Percentiles rank a stretch among this genome's conserved stretches.
These are phyloP conservation scores for Sebastes vulpes DNA, from an alignment of 2,797 vertebrate genomes.

Conservation along the genomic window DNA sequence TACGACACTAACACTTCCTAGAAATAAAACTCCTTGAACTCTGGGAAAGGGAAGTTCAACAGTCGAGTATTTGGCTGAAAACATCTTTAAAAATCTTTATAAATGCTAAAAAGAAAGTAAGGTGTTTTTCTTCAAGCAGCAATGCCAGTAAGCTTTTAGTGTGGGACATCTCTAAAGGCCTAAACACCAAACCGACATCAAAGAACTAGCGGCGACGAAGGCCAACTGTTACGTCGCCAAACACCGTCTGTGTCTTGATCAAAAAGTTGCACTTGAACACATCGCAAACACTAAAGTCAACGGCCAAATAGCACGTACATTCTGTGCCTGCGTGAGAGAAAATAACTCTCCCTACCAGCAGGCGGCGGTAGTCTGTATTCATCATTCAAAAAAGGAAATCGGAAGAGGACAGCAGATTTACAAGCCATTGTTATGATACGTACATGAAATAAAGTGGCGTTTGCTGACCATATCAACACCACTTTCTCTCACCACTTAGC, in stretches of 20 bases:
- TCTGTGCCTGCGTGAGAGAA: neutral
- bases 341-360: neutral
- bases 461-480: accelerated
- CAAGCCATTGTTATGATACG: neutral
- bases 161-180: neutral
- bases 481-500: neutral
- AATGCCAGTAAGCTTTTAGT: neutral
- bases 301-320: neutral
- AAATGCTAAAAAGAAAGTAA: neutral
- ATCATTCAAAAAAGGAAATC: neutral
- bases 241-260: neutral
- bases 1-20: constrained; percentile 53
- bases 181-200: neutral
- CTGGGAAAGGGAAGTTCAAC: constrained; percentile 27
- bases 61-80: neutral
- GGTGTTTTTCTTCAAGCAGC: neutral
- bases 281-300: neutral
- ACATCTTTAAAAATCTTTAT: neutral
- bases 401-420: neutral
- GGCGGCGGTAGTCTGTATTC: neutral
- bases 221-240: no score
- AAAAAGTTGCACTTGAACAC: no score
- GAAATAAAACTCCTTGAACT: constrained; percentile 42
- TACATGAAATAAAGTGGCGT: neutral
- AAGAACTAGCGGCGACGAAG: neutral